phyloP scores from a whole-genome alignment of 2,888 invertebrate genomes.

The Ormyrus thymus region DNA sequence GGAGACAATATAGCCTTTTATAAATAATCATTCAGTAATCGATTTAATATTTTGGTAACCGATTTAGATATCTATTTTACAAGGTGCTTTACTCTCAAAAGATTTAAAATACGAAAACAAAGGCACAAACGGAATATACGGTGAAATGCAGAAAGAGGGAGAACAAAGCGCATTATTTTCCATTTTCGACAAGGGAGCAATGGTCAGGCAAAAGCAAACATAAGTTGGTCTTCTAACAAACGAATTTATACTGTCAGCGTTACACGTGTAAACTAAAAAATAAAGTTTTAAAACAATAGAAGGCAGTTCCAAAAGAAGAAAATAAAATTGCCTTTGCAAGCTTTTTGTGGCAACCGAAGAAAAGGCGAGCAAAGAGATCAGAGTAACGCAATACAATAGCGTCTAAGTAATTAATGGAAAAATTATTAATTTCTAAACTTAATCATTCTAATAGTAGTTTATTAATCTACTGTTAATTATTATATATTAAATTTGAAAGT shows the following conservation, averaged over 20 bases:
- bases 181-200: not conserved
- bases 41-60: no score
- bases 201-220: constrained; percentile 23
- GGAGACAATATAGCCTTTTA: no score
- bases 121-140: not conserved
- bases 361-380: not conserved
- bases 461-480: no score
- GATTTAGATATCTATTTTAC: no score
- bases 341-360: constrained; percentile 3
- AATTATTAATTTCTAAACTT: no score
- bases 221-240: constrained; percentile 46
- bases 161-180: constrained; percentile 34
- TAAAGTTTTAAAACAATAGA: constrained; percentile 27
- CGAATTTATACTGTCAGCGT: constrained; percentile 39
- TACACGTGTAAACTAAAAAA: constrained; percentile 41
- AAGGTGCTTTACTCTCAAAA: no score
- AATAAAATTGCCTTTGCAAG: not conserved
- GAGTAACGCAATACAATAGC: not conserved
- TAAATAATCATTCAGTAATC: no score
- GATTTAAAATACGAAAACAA: no score
- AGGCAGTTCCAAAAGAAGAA: constrained; percentile 16
- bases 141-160: not conserved
- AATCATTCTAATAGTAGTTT: no score
- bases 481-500: no score
- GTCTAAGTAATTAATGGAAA: no score